Evolutionary conservation across 2,113 vertebrate genomes (phyloP).

Genomic region (Empidonax alnorum): DNA sequence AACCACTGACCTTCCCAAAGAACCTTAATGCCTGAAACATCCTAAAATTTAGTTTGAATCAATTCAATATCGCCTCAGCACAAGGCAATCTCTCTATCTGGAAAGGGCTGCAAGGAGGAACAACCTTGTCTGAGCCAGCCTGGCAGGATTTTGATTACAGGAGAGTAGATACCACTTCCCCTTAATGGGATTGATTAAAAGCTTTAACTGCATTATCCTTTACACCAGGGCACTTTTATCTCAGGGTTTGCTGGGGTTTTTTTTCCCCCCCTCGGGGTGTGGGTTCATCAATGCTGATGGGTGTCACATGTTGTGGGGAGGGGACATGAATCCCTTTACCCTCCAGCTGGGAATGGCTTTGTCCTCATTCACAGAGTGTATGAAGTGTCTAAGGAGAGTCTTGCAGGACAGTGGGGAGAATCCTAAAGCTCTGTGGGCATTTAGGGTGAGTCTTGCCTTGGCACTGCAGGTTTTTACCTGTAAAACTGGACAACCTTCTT

Average conservation of each 20-base stretch:
- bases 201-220: background rate
- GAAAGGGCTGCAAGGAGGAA: background rate
- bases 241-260: background rate
- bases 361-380: background rate
- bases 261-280: background rate
- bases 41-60: slow-evolving; percentile 24
- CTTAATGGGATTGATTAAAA: slow-evolving; percentile 39
- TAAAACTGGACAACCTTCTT: background rate
- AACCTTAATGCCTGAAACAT: slow-evolving; percentile 27
- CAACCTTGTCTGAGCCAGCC: background rate
- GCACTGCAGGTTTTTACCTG: background rate
- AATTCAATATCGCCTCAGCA: slow-evolving; percentile 5
- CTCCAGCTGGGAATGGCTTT: background rate
- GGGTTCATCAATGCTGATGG: background rate
- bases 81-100: background rate
- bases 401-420: background rate
- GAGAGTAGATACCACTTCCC: background rate
- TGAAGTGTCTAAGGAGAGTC: background rate
- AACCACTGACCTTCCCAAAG: background rate
- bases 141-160: background rate
- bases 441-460: background rate
- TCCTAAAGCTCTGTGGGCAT: background rate
- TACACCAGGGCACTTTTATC: background rate
- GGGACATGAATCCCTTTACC: background rate
- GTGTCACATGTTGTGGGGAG: background rate